phyloP scores from a whole-genome alignment of 2,888 invertebrate genomes.

The Chelonus formosanus region DNA sequence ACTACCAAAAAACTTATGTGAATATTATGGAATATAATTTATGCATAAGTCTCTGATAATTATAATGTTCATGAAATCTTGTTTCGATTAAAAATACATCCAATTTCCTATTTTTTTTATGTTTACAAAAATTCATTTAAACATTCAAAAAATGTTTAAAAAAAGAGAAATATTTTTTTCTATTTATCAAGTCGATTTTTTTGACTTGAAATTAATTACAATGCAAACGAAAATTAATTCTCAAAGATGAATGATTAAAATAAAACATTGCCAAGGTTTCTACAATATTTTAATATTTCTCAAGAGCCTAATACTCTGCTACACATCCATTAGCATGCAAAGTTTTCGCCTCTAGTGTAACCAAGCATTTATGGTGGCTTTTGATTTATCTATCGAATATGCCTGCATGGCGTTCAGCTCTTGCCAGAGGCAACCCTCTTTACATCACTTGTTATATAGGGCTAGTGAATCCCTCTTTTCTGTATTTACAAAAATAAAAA shows the following conservation, averaged over 20 bases:
- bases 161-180: too few species aligned
- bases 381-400: slow-evolving; percentile 65
- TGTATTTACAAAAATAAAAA: not conserved
- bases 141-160: too few species aligned
- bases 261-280: slow-evolving; percentile 41
- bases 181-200: too few species aligned
- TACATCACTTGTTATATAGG: slow-evolving; percentile 27
- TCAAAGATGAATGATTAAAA: not conserved
- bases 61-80: too few species aligned
- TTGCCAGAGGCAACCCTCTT: slow-evolving; percentile 33
- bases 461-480: slow-evolving; percentile 1
- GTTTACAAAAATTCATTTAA: too few species aligned
- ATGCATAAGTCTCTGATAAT: too few species aligned
- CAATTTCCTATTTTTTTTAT: too few species aligned
- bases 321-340: slow-evolving; percentile 61
- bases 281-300: slow-evolving; percentile 51
- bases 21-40: not conserved
- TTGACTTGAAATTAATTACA: not conserved
- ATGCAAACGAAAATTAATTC: not conserved
- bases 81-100: too few species aligned
- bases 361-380: slow-evolving; percentile 50
- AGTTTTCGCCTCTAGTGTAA: slow-evolving; percentile 58
- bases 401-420: slow-evolving; percentile 52
- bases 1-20: not conserved
- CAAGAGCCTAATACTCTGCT: slow-evolving; percentile 51